Evolutionary conservation across 2,113 vertebrate species (phyloP).

Genomic region (Alouatta palliata): DNA sequence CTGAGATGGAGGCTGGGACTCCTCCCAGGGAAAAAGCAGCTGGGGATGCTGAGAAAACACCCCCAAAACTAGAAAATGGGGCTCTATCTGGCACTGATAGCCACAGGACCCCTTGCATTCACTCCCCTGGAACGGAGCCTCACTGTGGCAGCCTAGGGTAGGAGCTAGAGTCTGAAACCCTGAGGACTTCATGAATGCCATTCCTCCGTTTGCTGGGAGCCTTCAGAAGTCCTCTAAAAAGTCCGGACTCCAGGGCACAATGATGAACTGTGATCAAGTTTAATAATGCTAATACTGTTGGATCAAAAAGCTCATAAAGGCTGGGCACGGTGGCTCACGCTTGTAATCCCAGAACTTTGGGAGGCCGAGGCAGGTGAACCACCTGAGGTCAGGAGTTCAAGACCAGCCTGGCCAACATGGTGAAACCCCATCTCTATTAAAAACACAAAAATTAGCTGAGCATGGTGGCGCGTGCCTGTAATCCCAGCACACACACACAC

Average conservation of each 20-base stretch:
- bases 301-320: too few relatives aligned
- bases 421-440: too few relatives aligned
- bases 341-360: too few relatives aligned
- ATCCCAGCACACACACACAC: too few relatives aligned
- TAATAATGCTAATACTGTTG: accelerated
- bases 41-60: background rate
- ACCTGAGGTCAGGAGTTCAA: too few relatives aligned
- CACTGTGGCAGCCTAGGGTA: accelerated
- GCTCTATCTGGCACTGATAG: background rate
- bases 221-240: background rate
- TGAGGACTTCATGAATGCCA: accelerated
- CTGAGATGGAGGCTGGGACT: background rate
- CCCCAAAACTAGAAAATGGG: background rate
- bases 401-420: too few relatives aligned
- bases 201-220: too few relatives aligned
- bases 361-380: too few relatives aligned
- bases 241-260: background rate
- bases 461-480: too few relatives aligned
- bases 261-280: background rate
- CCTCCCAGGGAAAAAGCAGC: too few relatives aligned
- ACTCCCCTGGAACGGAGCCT: background rate
- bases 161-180: background rate
- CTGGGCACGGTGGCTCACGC: accelerated
- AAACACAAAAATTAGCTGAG: too few relatives aligned
- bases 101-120: accelerated